Evolutionary conservation across 2,113 vertebrate genomes (phyloP), one percentile per base, ranked within the genome.

Genomic region (Geothlypis trichas): DNA sequence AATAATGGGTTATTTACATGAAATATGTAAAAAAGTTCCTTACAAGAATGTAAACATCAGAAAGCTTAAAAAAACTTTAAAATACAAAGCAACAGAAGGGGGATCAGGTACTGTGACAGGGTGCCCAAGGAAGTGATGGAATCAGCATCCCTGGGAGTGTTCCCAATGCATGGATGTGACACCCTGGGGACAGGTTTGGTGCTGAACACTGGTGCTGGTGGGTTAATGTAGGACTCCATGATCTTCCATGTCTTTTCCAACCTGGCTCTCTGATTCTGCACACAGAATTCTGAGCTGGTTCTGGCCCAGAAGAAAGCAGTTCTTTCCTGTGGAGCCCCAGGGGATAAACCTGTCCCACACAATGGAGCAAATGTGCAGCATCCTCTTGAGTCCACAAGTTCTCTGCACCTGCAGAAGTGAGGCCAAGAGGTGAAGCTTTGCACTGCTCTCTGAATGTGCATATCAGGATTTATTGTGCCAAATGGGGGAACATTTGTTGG

Each of bases 171-270:
- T 8, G n/a, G n/a, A 47, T 41, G 69, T 61, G 28, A 47, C n/a
- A 41, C 4, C 4, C 1, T 55, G 78, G 39, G 76, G 62, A 39
- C 20, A 7, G 46, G 16, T 8, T 30, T 26, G 30, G 31, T 15
- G 67, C 35, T 65, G 54, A 39, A 10, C 19, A 10, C 2, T 26
- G 69, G 24, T 39, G 44, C 7, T 15, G 24, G 11, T 26, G 46
- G 37, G 33, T 51, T 33, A 15, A 23, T 13, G 31, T 14, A 30
- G 46, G 11, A n/a, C n/a, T 41, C 1, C 0, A 17, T 47, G 28
- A 10, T 7, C 46, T 35, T 1, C 6, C 8, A 9, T 3, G 3
- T 22, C 13, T 41, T 68, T 75, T 46, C 54, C 69, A 67, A 26
- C 8, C 37, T 67, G 33, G 13, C 28, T 57, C 37, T 44, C 15